Evolutionary conservation across 2,797 vertebrate species (phyloP), one percentile per base, ranked within the genome.

Genomic region (Sebastes kiyomatsui): DNA sequence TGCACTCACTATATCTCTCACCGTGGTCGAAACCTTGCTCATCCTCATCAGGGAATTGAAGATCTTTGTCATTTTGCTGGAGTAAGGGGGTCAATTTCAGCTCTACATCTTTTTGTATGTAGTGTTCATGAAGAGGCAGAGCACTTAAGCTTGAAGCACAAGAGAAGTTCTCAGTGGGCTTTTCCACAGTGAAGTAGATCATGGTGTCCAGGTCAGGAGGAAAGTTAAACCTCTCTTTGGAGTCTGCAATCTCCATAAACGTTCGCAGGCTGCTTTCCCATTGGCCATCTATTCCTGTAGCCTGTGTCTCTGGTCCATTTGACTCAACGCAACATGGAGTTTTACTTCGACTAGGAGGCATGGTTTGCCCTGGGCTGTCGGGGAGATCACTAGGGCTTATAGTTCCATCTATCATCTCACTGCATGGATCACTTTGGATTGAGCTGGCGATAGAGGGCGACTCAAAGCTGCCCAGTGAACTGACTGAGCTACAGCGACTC

Each of bases 121-220:
- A 99, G 81, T 98, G 98, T 87, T 99, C 98, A 0, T 99, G 98
- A 65, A 99, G 96, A 55, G 98, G 98, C 83, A 99, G 91, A 0
- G 98, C 99, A 1, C 98, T 99, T 80, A 99, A 94, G 91, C 99
- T 99, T 20, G 99, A 99, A n/a, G 98, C 99, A 3, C 99, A 99
- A 0, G 99, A 99, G 91, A 99, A 99, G 92, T 99, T 99, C 92
- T 99, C 99, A 0, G 97, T 98, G 0, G 99, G 98, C 82, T 99
- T 99, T 95, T 99, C 99, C 87, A 98, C 97, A 0, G 98, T 99
- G 90, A 99, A 99, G 89, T 99, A 99, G 69, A 99, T 97, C 93
- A 98, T 98, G 66, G 97, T 97, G 74, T 99, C 99, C 56, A 99
- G 94, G 80, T 99, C 99, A 2, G 97, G 96, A 5, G 98, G 98